phyloP scores from a whole-genome alignment of 2,113 vertebrate species.

The Cavia aperea region DNA sequence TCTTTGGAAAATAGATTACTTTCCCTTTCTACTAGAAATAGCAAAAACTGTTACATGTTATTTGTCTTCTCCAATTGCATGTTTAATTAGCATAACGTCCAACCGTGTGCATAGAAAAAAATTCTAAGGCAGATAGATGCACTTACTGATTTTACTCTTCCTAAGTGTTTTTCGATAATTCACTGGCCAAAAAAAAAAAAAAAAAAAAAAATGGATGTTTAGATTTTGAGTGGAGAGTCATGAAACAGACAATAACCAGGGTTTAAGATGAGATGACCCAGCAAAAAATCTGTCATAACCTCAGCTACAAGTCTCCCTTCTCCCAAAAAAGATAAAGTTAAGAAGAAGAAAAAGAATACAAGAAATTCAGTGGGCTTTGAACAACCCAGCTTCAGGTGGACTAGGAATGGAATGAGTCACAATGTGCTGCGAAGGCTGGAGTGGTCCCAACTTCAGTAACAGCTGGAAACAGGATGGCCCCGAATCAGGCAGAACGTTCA shows the following conservation, averaged over 20 bases:
- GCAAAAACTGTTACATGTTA: not conserved
- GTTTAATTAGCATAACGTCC: slow-evolving; percentile 42
- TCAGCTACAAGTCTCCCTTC: not conserved
- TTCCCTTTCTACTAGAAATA: slow-evolving; percentile 38
- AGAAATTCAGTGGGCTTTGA: slow-evolving; percentile 62
- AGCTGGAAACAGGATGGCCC: slow-evolving; percentile 62
- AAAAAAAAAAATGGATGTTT: slow-evolving; percentile 36
- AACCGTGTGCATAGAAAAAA: not conserved
- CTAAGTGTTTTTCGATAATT: slow-evolving; percentile 59
- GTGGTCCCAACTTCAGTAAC: slow-evolving; percentile 60
- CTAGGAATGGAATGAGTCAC: not conserved
- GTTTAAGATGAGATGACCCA: slow-evolving; percentile 46
- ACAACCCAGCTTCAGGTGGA: slow-evolving; percentile 52
- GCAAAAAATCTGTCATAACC: slow-evolving; percentile 34
- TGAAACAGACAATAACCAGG: slow-evolving; percentile 56
- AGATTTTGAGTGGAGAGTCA: not conserved
- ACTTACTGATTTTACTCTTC: slow-evolving; percentile 44
- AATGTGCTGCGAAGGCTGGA: slow-evolving; percentile 27
- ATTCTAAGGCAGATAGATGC: slow-evolving; percentile 3
- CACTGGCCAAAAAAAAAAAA: slow-evolving; percentile 54
- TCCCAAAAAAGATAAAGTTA: not conserved
- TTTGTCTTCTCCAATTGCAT: slow-evolving; percentile 32
- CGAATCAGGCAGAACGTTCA: slow-evolving; percentile 62
- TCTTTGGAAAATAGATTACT: slow-evolving; percentile 44
- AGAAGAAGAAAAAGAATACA: not conserved